phyloP scores from a whole-genome alignment of 2,113 vertebrate genomes.

The Epinephelus fuscoguttatus region DNA sequence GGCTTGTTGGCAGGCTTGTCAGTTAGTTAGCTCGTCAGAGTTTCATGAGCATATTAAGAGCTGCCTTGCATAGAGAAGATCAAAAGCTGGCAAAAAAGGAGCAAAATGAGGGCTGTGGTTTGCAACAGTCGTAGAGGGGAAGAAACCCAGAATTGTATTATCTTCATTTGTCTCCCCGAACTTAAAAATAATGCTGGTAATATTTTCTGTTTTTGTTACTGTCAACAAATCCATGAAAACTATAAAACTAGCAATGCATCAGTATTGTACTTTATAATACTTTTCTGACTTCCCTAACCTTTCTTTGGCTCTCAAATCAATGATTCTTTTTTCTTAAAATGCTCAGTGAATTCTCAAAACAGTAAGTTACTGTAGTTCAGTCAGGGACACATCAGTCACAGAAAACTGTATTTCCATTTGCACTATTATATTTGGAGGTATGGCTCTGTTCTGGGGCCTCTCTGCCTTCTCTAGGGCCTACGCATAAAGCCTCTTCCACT shows the following conservation, averaged over 20 bases:
- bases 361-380: neutral
- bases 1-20: constrained; percentile 60
- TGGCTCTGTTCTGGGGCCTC: too few species aligned
- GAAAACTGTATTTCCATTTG: too few species aligned
- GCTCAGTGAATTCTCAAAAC: neutral
- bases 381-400: too few species aligned
- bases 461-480: too few species aligned
- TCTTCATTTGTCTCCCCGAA: neutral
- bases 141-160: neutral
- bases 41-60: constrained; percentile 46
- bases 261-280: neutral
- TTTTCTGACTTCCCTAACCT: neutral
- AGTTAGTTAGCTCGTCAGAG: constrained; percentile 40
- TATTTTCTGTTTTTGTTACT: constrained; percentile 10
- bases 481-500: too few species aligned
- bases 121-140: constrained; percentile 3
- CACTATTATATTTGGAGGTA: too few species aligned
- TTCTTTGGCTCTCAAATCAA: neutral
- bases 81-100: constrained; percentile 37
- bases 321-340: neutral
- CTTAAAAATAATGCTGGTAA: neutral
- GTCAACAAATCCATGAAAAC: neutral
- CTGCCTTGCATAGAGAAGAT: constrained; percentile 35
- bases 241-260: neutral
- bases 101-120: constrained; percentile 46